Percentiles rank a stretch among this genome's conserved stretches.
These are phyloP conservation scores for Drosophila affinis DNA, from an alignment of 2,888 invertebrate species.

Conservation along the genomic window DNA sequence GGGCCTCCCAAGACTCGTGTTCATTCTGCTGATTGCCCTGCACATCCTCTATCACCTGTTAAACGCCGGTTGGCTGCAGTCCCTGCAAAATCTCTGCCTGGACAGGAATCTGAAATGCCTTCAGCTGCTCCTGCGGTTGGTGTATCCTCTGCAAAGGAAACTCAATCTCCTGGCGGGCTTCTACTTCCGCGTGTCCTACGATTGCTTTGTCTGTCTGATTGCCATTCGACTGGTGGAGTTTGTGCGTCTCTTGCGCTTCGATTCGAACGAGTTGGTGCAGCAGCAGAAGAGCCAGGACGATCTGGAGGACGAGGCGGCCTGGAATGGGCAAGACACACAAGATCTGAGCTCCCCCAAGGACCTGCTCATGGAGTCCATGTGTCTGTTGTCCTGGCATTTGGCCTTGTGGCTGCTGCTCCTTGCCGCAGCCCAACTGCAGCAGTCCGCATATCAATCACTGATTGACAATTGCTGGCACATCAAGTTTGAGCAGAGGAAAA, in stretches of 20 bases:
- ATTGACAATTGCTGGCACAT: conserved; percentile 8
- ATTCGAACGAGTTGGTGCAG: conserved; percentile 20
- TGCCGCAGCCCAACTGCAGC: conserved; percentile 45
- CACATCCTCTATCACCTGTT: conserved; percentile 48
- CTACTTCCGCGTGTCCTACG: conserved; percentile 45
- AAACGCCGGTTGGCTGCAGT: conserved; percentile 48
- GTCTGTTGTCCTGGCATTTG: conserved; percentile 39
- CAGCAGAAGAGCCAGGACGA: conserved; percentile 22
- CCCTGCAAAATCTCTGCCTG: conserved; percentile 13
- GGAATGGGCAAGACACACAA: conserved; percentile 25
- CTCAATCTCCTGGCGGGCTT: conserved; percentile 42
- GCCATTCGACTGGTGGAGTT: conserved; percentile 19
- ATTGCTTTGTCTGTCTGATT: conserved; percentile 10
- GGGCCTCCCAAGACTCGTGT: conserved; percentile 17
- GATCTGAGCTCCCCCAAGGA: background rate
- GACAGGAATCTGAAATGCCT: conserved; percentile 2
- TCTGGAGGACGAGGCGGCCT: conserved; percentile 45
- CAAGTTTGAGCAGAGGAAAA: background rate
- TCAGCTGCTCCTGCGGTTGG: conserved; percentile 3
- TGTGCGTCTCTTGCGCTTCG: conserved; percentile 18
- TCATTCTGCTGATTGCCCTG: conserved; percentile 26
- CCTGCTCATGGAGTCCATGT: background rate
- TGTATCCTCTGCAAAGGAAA: conserved; percentile 13
- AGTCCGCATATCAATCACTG: conserved; percentile 17
- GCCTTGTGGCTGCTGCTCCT: conserved; percentile 43